Evolutionary conservation across 1,140 invertebrate species (phyloP).

Genomic region (Eupristina koningsbergeri): DNA sequence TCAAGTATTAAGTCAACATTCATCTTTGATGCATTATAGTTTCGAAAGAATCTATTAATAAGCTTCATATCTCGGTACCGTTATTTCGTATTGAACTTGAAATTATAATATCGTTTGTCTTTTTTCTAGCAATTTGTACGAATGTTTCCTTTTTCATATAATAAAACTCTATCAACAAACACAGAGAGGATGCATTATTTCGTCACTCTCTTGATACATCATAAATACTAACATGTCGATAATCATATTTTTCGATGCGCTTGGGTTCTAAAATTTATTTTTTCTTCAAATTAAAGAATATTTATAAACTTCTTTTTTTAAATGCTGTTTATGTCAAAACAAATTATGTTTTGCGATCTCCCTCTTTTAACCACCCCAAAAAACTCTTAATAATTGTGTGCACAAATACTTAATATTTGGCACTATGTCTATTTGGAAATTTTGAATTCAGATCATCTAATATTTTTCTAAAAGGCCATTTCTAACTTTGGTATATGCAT

Average conservation of each 20-base stretch:
- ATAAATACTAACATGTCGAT: slow-evolving; percentile 34
- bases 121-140: not conserved
- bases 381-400: slow-evolving; percentile 2
- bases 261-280: slow-evolving; percentile 15
- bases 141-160: slow-evolving; percentile 51
- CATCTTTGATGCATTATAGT: slow-evolving; percentile 38
- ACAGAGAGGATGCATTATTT: slow-evolving; percentile 21
- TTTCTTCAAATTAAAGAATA: slow-evolving; percentile 28
- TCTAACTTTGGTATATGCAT: slow-evolving; percentile 42
- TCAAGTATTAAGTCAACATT: slow-evolving; percentile 31
- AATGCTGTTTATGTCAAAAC: slow-evolving; percentile 42
- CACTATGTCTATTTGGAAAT: slow-evolving; percentile 27
- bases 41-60: slow-evolving; percentile 41
- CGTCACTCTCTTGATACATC: slow-evolving; percentile 3
- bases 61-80: slow-evolving; percentile 41
- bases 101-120: slow-evolving; percentile 43
- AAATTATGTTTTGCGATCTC: slow-evolving; percentile 11
- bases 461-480: slow-evolving; percentile 45
- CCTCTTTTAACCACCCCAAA: not conserved
- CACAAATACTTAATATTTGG: not conserved
- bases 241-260: slow-evolving; percentile 42
- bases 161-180: slow-evolving; percentile 65
- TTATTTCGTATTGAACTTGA: slow-evolving; percentile 26
- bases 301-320: slow-evolving; percentile 24
- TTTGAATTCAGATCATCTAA: slow-evolving; percentile 41